Conservation (phyloP, 2,113 vertebrate genomes). For the Paramormyrops kingsleyae region DNA sequence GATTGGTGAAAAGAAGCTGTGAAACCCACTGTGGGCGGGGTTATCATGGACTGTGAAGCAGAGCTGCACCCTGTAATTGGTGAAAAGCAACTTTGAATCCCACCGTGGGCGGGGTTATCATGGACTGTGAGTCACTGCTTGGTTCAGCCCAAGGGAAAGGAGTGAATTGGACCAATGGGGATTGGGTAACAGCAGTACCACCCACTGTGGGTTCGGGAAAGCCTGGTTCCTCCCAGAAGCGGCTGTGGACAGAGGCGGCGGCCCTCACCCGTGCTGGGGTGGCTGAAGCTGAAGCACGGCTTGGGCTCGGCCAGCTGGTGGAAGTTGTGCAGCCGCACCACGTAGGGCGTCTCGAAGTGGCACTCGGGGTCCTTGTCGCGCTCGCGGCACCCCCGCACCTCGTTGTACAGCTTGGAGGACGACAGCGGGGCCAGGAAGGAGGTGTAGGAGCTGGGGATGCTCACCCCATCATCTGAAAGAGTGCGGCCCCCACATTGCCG, state of each 20-base stretch:
- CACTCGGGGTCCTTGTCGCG: conserved; percentile 78
- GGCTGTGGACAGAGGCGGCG: not conserved
- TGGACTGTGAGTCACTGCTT: not conserved
- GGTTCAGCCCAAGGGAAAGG: not conserved
- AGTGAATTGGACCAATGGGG: not conserved
- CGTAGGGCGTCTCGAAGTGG: conserved; percentile 88
- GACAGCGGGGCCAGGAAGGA: conserved; percentile 85
- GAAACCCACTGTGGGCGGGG: not conserved
- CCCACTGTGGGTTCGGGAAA: not conserved
- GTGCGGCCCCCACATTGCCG: not conserved
- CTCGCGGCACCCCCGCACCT: conserved; percentile 80
- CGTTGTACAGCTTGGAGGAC: conserved; percentile 91
- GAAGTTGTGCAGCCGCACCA: conserved; percentile 88
- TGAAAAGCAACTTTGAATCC: too few relatives aligned
- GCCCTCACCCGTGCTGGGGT: conserved; percentile 51
- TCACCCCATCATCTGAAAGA: conserved; percentile 71
- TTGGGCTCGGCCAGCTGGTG: conserved; percentile 79
- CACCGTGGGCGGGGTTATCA: too few relatives aligned
- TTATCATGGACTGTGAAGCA: too few relatives aligned
- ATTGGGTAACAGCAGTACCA: not conserved
- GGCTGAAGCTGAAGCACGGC: conserved; percentile 79
- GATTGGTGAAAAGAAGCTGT: not conserved
- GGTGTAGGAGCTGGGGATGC: conserved; percentile 82
- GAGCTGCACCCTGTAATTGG: too few relatives aligned
- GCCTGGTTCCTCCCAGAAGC: not conserved